Base-by-base conservation (phyloP, 2,113 vertebrate species). In the Dasyornis broadbenti region DNA sequence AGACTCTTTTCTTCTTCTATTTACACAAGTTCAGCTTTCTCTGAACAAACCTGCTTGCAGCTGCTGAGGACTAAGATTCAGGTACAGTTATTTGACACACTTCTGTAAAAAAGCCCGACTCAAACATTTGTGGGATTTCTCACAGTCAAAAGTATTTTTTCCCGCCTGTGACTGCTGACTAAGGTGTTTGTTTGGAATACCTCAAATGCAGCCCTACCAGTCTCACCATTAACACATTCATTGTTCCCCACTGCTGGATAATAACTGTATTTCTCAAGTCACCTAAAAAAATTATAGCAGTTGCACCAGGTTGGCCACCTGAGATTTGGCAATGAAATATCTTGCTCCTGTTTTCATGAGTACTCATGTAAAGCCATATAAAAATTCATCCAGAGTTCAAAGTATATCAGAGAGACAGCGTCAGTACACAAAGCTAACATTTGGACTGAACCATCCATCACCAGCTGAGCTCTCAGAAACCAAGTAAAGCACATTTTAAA, bases 341-440 rank as follows among this genome's bases (percentile, higher is more conserved):
- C 56, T 88, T 13, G 14, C 20, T 94, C 60, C 87, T 90, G 75
- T 86, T 94, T 96, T 83, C 68, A 80, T 17, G 79, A 92, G 56
- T 78, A 59, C 71, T 92, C 85, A 70, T 92, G 82, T 90, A 94
- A 88, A 96, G 71, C 47, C 56, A 71, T 64, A 92, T 75, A 90
- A 93, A 93, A 96, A 97, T 83, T 83, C 68, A 92, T 78, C 79
- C 82, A 91, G 82, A 64, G 87, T 95, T 97, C 94, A 89, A 91
- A 87, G 89, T 77, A 69, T 72, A 91, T 95, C 81, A 69, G 84
- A 72, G 71, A 94, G 57, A 89, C 61, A 87, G 54, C 64, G 88
- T 59, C 91, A 88, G 66, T 37, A 88, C 81, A 77, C 87, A 90
- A 82, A 86, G 30, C 92, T 86, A 83, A 90, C 90, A 53, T 75